These are phyloP conservation scores for Vultur gryphus DNA, from an alignment of 2,797 vertebrate genomes.

Conservation along the genomic window DNA sequence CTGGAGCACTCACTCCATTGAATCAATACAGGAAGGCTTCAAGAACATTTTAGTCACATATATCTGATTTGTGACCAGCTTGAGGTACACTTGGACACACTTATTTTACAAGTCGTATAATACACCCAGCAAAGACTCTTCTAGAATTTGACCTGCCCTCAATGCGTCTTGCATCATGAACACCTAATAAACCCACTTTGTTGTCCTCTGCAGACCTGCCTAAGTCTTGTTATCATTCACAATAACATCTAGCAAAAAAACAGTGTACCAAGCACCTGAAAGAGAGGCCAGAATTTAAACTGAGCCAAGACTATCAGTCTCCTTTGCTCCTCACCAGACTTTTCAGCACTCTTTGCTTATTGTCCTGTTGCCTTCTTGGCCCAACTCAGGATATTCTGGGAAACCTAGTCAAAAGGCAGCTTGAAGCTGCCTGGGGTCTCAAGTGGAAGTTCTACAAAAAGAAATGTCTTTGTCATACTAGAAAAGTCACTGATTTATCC, in stretches of 20 bases:
- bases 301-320: neutral
- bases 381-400: neutral
- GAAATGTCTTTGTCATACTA: neutral
- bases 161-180: neutral
- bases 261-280: neutral
- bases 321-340: neutral
- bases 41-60: neutral
- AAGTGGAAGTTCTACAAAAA: neutral
- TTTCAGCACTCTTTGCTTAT: neutral
- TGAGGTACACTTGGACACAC: neutral
- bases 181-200: neutral
- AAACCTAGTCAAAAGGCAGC: neutral
- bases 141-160: neutral
- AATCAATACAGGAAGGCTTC: conserved; percentile 9
- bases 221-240: neutral
- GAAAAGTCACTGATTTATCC: neutral
- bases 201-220: neutral
- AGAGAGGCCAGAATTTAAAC: neutral
- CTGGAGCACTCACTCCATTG: neutral
- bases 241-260: neutral
- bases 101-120: neutral
- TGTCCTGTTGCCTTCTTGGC: neutral
- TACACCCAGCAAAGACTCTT: neutral
- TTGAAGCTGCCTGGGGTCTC: neutral
- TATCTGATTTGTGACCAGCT: conserved; percentile 11